phyloP scores from a whole-genome alignment of 2,113 vertebrate genomes.

The Octodon degus region DNA sequence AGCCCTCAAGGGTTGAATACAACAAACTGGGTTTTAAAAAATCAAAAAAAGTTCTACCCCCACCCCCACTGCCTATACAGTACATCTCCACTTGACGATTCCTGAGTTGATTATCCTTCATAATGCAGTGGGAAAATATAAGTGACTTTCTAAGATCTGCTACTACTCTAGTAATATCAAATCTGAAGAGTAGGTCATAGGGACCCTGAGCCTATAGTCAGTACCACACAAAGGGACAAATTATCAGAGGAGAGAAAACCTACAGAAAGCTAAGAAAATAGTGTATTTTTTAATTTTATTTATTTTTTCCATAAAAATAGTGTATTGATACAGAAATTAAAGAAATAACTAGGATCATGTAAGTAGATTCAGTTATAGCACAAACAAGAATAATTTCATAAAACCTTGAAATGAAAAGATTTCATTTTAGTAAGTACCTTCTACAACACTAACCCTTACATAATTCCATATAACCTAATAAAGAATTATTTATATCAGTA shows the following conservation, averaged over 20 bases:
- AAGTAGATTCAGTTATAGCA: neutral
- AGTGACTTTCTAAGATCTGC: neutral
- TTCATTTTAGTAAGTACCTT: neutral
- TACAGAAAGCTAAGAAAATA: neutral
- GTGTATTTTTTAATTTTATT: too few species aligned
- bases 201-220: neutral
- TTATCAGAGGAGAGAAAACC: neutral
- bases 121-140: neutral
- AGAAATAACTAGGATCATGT: neutral
- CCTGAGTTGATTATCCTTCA: neutral
- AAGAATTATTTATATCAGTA: neutral
- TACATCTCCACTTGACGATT: neutral
- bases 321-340: neutral
- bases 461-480: neutral
- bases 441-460: neutral
- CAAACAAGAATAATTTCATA: neutral
- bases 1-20: neutral
- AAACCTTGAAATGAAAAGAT: slow-evolving; percentile 32
- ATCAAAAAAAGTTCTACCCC: neutral
- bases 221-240: neutral
- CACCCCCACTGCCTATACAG: neutral
- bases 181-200: neutral
- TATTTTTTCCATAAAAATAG: neutral
- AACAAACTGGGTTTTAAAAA: neutral
- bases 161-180: neutral